These are phyloP conservation scores for Corticium candelabrum DNA, from an alignment of 37 sponge, comb jelly and placozoan species.

Conservation along the genomic window DNA sequence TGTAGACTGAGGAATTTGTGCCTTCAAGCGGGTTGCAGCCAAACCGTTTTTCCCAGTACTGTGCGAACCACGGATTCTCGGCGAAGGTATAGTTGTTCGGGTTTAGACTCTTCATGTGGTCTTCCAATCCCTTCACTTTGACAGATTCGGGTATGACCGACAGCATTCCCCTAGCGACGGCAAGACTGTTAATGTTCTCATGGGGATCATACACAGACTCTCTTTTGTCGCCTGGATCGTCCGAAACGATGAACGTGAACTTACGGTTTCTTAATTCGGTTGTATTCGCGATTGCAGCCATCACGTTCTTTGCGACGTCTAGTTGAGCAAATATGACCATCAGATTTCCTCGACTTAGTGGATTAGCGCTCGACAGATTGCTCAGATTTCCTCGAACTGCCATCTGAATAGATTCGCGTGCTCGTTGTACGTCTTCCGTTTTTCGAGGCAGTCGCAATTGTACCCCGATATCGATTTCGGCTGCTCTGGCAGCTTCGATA, in stretches of 20 bases:
- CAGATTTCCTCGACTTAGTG: conserved; percentile 12
- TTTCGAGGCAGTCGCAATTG: not conserved
- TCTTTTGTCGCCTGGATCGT: conserved; percentile 53
- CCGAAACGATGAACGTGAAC: conserved; percentile 76
- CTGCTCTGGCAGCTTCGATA: conserved; percentile 10
- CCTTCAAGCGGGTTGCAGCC: too few relatives aligned
- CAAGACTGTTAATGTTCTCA: too few relatives aligned
- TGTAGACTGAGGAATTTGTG: too few relatives aligned
- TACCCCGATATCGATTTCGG: not conserved
- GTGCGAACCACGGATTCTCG: conserved; percentile 64
- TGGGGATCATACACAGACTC: too few relatives aligned
- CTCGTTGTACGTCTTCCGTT: not conserved
- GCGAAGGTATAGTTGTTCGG: conserved; percentile 33
- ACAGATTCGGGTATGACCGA: conserved; percentile 16
- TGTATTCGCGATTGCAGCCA: not conserved
- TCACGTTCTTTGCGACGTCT: conserved; percentile 14
- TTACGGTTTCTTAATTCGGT: not conserved
- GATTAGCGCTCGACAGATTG: not conserved
- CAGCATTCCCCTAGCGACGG: conserved; percentile 19
- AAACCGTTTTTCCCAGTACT: conserved; percentile 37
- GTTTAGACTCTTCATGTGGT: conserved; percentile 50
- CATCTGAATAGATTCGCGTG: not conserved
- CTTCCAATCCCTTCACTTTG: conserved; percentile 19
- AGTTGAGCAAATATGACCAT: conserved; percentile 41
- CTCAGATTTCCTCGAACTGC: not conserved